Percentiles rank a stretch among this genome's conserved stretches.
Evolutionary conservation across 2,797 vertebrate species (phyloP).

Genomic region (Gobionotothen gibberifrons): DNA sequence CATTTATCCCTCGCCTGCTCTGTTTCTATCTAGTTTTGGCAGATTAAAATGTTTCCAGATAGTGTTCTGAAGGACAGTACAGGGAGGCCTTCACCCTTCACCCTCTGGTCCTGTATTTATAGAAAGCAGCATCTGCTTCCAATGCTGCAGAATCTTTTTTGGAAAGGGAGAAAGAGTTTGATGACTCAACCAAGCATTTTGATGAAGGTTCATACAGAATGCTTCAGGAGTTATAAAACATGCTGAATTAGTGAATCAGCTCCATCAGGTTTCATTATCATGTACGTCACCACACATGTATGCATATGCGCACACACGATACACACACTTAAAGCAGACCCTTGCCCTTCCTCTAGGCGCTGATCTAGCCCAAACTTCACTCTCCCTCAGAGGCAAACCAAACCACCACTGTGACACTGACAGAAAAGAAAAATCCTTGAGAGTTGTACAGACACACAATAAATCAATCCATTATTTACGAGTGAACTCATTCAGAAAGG

Average conservation of each 20-base stretch:
- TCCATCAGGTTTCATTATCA: slow-evolving; percentile 25
- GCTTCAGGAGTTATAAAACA: slow-evolving; percentile 33
- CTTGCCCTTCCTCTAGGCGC: slow-evolving; percentile 20
- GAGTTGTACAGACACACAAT: slow-evolving; percentile 76
- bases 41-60: slow-evolving; percentile 81
- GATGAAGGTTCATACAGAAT: slow-evolving; percentile 24
- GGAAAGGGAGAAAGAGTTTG: slow-evolving; percentile 39
- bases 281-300: slow-evolving; percentile 24
- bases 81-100: slow-evolving; percentile 64
- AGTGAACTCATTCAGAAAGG: slow-evolving; percentile 83
- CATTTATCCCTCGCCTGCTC: slow-evolving; percentile 26
- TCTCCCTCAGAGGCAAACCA: slow-evolving; percentile 66
- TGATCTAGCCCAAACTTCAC: slow-evolving; percentile 56
- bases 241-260: slow-evolving; percentile 37
- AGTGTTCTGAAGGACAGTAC: slow-evolving; percentile 68
- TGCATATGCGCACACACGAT: slow-evolving; percentile 5
- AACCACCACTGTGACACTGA: slow-evolving; percentile 63
- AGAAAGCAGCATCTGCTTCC: slow-evolving; percentile 72
- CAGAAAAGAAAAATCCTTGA: slow-evolving; percentile 60
- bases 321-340: slow-evolving; percentile 7
- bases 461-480: slow-evolving; percentile 82
- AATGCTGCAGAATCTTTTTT: slow-evolving; percentile 65
- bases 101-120: slow-evolving; percentile 63
- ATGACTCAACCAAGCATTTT: slow-evolving; percentile 61
- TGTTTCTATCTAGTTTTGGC: slow-evolving; percentile 58